These are phyloP conservation scores for Rhagoletis zephyria DNA, from an alignment of 1,140 invertebrate species.

Conservation along the genomic window DNA sequence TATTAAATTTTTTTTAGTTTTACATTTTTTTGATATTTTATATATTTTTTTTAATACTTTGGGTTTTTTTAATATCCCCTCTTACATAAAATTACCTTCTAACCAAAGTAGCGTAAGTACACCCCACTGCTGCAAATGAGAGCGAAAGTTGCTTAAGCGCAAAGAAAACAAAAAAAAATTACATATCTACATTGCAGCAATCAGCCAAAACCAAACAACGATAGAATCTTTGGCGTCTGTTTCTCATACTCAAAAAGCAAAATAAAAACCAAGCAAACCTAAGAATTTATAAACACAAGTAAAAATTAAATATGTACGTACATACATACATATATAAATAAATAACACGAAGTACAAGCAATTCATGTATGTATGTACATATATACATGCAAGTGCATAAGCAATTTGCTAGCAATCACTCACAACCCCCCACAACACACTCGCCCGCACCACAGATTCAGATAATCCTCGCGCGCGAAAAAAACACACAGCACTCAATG, in stretches of 20 bases:
- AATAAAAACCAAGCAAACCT: neutral
- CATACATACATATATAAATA: conserved; percentile 12
- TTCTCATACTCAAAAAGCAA: neutral
- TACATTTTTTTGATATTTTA: no score
- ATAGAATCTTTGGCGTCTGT: neutral
- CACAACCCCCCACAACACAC: neutral
- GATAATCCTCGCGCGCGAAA: neutral
- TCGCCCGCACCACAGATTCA: neutral
- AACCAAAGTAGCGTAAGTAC: neutral
- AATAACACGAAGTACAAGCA: neutral
- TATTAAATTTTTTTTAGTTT: no score
- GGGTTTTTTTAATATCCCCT: no score
- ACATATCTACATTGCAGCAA: no score
- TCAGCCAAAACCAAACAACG: neutral
- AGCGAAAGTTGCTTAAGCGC: neutral
- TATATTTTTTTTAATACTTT: no score
- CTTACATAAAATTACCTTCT: neutral
- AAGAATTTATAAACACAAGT: conserved; percentile 19
- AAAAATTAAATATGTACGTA: neutral
- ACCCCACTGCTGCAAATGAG: neutral
- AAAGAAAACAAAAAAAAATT: neutral
- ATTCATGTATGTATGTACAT: neutral
- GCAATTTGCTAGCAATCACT: conserved; percentile 17
- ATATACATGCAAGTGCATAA: conserved; percentile 15
- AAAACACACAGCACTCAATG: neutral